Percentiles rank a stretch among this genome's conserved stretches.
Evolutionary conservation across 1,140 invertebrate genomes (phyloP).

Genomic region (Penaeus japonicus): DNA sequence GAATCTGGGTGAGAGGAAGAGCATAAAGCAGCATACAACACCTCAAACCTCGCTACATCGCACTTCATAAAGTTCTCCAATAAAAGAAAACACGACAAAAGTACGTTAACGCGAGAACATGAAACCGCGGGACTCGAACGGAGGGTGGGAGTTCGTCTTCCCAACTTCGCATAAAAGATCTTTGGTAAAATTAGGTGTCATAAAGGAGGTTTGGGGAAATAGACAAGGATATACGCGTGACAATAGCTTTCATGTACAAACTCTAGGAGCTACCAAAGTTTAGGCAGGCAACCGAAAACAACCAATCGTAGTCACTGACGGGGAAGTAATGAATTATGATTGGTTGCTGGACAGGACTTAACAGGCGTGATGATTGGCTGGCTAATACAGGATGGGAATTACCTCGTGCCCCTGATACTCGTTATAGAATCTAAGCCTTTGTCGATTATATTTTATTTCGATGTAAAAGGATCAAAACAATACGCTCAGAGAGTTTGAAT

Average conservation of each 20-base stretch:
- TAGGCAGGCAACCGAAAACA: constrained; percentile 54
- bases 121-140: no score
- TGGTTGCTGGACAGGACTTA: constrained; percentile 40
- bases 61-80: no score
- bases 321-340: constrained; percentile 55
- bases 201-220: background rate
- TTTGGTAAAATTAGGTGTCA: no score
- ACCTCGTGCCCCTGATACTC: constrained; percentile 42
- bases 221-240: background rate
- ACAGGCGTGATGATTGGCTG: constrained; percentile 51
- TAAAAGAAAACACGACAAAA: no score
- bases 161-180: background rate
- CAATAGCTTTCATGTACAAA: background rate
- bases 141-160: no score
- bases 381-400: constrained; percentile 46
- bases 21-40: background rate
- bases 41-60: background rate
- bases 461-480: constrained; percentile 48
- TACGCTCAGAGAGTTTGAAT: background rate
- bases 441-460: constrained; percentile 15
- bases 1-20: background rate
- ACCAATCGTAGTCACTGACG: constrained; percentile 54
- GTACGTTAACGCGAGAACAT: no score
- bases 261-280: constrained; percentile 17
- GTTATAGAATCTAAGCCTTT: constrained; percentile 49